Percentiles rank a stretch among this genome's conserved stretches.
These are phyloP conservation scores for Deroptyus accipitrinus DNA, from an alignment of 2,113 vertebrate genomes.

Conservation along the genomic window DNA sequence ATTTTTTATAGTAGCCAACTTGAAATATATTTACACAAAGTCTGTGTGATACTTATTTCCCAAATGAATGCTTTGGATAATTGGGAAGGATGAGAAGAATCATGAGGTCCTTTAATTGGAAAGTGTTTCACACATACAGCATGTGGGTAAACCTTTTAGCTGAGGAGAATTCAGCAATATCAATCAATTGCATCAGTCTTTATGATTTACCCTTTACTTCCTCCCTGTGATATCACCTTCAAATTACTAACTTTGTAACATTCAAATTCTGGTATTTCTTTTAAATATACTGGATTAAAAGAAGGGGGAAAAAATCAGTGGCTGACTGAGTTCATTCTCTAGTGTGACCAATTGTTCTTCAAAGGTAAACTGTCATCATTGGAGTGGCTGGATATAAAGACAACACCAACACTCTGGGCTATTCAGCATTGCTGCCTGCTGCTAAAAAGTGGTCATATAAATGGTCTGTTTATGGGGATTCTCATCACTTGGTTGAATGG, in stretches of 20 bases:
- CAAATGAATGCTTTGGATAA: background rate
- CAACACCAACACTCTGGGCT: too few relatives aligned
- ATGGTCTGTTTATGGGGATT: background rate
- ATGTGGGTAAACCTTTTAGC: background rate
- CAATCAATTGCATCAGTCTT: background rate
- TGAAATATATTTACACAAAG: background rate
- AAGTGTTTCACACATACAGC: background rate
- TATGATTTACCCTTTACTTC: background rate
- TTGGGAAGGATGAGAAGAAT: background rate
- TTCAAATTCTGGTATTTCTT: background rate
- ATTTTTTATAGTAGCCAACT: background rate
- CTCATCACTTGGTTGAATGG: background rate
- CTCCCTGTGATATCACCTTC: background rate
- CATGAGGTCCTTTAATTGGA: background rate
- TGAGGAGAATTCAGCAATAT: background rate
- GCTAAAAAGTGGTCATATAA: background rate
- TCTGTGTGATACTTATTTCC: background rate
- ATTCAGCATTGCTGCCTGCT: background rate
- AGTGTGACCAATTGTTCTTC: background rate
- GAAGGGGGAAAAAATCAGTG: background rate
- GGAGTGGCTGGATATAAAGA: background rate
- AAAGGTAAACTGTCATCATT: background rate
- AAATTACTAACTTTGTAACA: background rate
- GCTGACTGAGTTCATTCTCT: background rate
- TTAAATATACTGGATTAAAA: slow-evolving; percentile 5